Base-by-base conservation (phyloP, 2,888 invertebrate genomes). In the Hylaea fasciaria region DNA sequence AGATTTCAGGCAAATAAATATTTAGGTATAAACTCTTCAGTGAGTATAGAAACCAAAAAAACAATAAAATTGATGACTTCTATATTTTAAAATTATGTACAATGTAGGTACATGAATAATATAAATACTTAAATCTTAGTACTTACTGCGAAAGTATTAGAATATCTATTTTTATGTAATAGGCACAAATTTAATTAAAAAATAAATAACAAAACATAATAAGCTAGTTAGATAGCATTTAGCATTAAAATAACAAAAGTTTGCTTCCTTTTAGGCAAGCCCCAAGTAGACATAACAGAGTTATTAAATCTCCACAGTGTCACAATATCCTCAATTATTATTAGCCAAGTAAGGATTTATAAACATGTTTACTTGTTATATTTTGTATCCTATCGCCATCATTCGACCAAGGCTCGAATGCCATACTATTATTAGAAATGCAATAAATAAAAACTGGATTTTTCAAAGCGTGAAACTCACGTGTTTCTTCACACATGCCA, bases 131-230 rank as follows among this genome's bases (percentile, higher is more conserved):
- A 22, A 53, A 44, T 8, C 43, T 48, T 52, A 14, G 44, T 35
- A 44, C n/a, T n/a, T n/a, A n/a, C n/a, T 52, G 52, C 35, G 16
- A 52, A 52, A 29, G 29, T 32, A 43, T 7, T 32, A 32, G 1
- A 32, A 32, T 10, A 11, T 43, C 28, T 14, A 32, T 14, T 9
- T 52, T 29, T 14, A 43, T 2, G 32, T 52, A 48, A 59, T 41
- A 49, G 32, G 41, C 45, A 46, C 40, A 46, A 40, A 47, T 37
- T 47, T 14, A 7, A 46, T 53, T 58, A 58, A 45, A 59, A 10
- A 59, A 59, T 16, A 54, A 59, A 59, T 59, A 59, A 59, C 59
- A 53, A 59, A 50, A 22, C 7, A 37, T 37, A 45, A 50, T 44
- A 51, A 43, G 52, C 57, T 58, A 58, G 52, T 52, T 58, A 58